Conservation (phyloP, 1,140 invertebrate genomes). For the Oryzaephilus surinamensis region DNA sequence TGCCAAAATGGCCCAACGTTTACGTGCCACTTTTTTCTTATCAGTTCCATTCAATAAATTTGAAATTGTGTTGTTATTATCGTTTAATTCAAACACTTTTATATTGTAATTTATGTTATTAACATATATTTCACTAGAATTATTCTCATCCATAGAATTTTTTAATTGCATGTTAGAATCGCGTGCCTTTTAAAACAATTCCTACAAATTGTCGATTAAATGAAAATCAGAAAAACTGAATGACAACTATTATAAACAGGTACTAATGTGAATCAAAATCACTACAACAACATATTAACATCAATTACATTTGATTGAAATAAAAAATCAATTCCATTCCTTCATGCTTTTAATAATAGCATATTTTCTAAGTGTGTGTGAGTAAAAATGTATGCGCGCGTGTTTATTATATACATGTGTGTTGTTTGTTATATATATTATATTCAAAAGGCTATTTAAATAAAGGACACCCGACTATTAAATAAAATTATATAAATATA, state of each 20-base stretch:
- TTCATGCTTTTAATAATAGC: constrained; percentile 12
- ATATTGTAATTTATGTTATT: constrained; percentile 31
- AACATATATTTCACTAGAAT: too few species aligned
- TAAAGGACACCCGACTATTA: constrained; percentile 1
- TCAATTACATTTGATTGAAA: not conserved
- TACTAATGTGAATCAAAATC: not conserved
- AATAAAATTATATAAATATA: constrained; percentile 8
- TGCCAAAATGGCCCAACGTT: constrained; percentile 58
- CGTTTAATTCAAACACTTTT: constrained; percentile 25
- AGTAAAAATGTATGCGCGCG: too few species aligned
- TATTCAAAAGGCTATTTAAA: constrained; percentile 7
- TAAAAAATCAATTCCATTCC: constrained; percentile 8
- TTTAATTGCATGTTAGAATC: too few species aligned
- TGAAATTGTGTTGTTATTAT: constrained; percentile 9
- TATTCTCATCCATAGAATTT: not conserved
- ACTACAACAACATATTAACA: not conserved
- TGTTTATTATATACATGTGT: constrained; percentile 2
- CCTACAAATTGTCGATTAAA: constrained; percentile 7
- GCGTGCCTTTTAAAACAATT: constrained; percentile 7
- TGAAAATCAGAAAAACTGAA: not conserved
- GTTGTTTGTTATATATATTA: not conserved
- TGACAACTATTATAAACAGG: not conserved
- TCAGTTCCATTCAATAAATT: constrained; percentile 22
- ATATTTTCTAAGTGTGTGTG: too few species aligned
- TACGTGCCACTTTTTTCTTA: constrained; percentile 42